Conservation (phyloP, 2,113 vertebrate species). For the Holacanthus passer region DNA sequence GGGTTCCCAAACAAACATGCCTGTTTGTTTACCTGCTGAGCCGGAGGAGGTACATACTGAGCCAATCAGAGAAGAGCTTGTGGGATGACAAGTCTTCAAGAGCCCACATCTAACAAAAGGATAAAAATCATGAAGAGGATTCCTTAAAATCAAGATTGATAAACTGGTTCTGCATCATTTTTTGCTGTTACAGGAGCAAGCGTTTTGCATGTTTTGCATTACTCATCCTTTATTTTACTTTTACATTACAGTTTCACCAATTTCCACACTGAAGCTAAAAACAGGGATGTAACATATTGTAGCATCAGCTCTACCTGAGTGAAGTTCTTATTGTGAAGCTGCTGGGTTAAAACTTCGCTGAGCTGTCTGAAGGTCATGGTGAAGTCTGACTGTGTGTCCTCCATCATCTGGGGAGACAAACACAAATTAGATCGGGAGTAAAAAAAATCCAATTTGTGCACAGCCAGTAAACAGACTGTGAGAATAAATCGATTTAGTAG, state of each 20-base stretch:
- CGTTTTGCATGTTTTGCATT: no score
- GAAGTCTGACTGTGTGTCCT: constrained; percentile 87
- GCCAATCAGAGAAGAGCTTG: constrained; percentile 83
- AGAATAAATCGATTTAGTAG: not conserved
- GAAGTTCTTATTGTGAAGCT: constrained; percentile 77
- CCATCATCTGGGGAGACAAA: constrained; percentile 81
- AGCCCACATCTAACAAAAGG: constrained; percentile 81
- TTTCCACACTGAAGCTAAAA: not conserved
- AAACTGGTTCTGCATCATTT: not conserved
- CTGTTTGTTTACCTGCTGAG: constrained; percentile 76
- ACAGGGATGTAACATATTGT: constrained; percentile 5
- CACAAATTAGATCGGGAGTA: not conserved
- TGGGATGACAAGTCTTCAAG: constrained; percentile 82
- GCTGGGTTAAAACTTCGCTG: constrained; percentile 82
- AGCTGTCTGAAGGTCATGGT: constrained; percentile 88
- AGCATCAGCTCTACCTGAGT: constrained; percentile 68
- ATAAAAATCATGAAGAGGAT: not conserved
- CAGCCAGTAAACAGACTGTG: not conserved
- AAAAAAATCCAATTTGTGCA: not conserved
- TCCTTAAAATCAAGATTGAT: not conserved
- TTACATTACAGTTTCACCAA: not conserved
- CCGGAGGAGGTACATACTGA: constrained; percentile 82
- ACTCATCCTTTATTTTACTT: not conserved
- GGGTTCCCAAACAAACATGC: not conserved
- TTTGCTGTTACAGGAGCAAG: no score